Conservation (phyloP, 2,888 invertebrate genomes). For the Tenthredo scrophulariae region DNA sequence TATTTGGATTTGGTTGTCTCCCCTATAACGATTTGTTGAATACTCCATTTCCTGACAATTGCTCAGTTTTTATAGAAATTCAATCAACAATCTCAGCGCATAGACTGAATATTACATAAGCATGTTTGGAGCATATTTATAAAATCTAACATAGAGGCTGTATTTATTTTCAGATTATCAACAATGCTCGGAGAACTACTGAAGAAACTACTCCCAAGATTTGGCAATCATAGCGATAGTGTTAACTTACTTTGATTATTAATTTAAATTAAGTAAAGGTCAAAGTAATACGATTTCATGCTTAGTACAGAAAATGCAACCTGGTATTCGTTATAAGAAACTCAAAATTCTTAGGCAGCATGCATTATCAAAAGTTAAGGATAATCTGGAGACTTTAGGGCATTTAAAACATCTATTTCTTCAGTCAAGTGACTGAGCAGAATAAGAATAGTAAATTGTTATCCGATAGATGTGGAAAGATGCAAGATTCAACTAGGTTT, state of each 20-base stretch:
- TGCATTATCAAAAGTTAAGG: not conserved
- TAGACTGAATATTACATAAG: not conserved
- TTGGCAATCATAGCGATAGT: not conserved
- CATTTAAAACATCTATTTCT: not conserved
- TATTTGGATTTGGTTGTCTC: conserved; percentile 89
- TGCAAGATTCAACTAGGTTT: not conserved
- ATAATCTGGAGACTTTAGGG: not conserved
- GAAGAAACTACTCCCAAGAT: conserved; percentile 32
- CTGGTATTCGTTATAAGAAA: not conserved
- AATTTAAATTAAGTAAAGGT: not conserved
- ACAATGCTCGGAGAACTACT: not conserved
- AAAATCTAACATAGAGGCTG: not conserved
- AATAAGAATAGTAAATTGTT: conserved; percentile 53
- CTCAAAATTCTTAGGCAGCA: not conserved
- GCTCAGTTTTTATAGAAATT: conserved; percentile 32
- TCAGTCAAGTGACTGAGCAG: not conserved
- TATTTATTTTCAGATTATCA: conserved; percentile 24
- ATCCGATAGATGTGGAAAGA: conserved; percentile 64
- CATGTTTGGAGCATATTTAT: conserved; percentile 4
- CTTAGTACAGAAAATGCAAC: not conserved
- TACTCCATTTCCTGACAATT: conserved; percentile 68
- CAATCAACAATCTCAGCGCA: not conserved
- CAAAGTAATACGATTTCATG: conserved; percentile 3
- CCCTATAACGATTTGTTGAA: conserved; percentile 78
- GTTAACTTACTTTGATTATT: not conserved